Evolutionary conservation across 2,888 invertebrate species (phyloP).

Genomic region (Stenurella melanura): DNA sequence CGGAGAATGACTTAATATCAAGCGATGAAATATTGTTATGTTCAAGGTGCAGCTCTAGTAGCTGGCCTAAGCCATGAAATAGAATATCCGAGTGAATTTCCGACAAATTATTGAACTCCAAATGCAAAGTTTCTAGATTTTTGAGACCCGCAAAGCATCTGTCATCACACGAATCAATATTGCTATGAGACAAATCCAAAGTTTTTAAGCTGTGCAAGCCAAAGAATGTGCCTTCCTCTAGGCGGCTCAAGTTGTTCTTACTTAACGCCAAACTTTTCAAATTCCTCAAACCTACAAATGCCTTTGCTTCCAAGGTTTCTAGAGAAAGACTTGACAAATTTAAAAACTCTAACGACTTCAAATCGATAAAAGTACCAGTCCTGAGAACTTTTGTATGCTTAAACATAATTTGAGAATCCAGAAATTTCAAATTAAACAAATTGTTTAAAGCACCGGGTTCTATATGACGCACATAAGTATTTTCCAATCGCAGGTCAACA

Average conservation of each 20-base stretch:
- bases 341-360: constrained; percentile 19
- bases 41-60: constrained; percentile 44
- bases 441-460: constrained; percentile 25
- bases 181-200: constrained; percentile 4
- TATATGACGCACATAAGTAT: constrained; percentile 2
- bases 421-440: constrained; percentile 30
- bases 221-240: not conserved
- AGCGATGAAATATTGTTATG: constrained; percentile 46
- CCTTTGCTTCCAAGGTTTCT: constrained; percentile 10
- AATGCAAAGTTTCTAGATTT: not conserved
- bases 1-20: constrained; percentile 20
- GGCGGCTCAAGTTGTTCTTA: constrained; percentile 4
- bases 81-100: not conserved
- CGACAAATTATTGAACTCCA: not conserved
- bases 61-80: not conserved
- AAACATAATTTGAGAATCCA: constrained; percentile 39
- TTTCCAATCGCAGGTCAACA: constrained; percentile 6
- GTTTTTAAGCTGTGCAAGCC: not conserved
- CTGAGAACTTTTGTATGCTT: constrained; percentile 27
- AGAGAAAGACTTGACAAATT: constrained; percentile 26
- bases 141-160: not conserved
- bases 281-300: constrained; percentile 28
- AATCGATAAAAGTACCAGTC: constrained; percentile 24
- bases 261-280: constrained; percentile 30
- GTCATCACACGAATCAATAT: not conserved